Evolutionary conservation across 1,140 invertebrate genomes (phyloP), one percentile per base, ranked within the genome.

Genomic region (Polyergus mexicanus): DNA sequence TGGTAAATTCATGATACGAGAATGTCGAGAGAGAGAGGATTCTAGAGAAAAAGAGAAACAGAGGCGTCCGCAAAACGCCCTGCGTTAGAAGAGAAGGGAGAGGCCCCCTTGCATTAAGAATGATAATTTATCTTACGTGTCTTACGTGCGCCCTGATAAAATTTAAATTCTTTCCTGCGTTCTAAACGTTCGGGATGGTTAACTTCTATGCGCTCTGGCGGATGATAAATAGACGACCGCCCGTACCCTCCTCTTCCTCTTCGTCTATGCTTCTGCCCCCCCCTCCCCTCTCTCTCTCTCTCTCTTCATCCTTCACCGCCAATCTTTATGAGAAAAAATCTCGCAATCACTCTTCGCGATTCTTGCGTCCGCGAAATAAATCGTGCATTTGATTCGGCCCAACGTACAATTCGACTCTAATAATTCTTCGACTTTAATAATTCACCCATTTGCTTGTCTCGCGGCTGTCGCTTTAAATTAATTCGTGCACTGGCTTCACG

Each of bases 111-210:
- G 78, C 78, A 83, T 83, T 83, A 74, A 83, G 78, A 83, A 83
- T 83, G 78, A 83, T 83, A 83, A 83, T 83, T 83, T 83, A 83
- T 83, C 78, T 83, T 83, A 83, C 78, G 78, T 83, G 78, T 83
- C 78, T 83, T 83, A 83, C 78, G 78, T 83, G 78, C 68, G 68
- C 78, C 54, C 68, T 83, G 78, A 83, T 83, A 83, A 83, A 83
- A 83, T 83, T 83, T 83, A 83, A 83, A 83, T 83, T 83, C 78
- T 74, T 83, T 54, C 54, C 78, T 60, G 78, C 78, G 78, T 83
- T 83, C 78, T 83, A 83, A 83, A 83, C 78, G 78, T 83, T 83
- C 78, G 78, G 78, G 78, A 83, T 83, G 78, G 78, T 83, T 83
- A 83, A 83, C 78, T 83, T 83, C 68, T 83, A 83, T 83, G 78